phyloP scores from a whole-genome alignment of 2,113 vertebrate genomes.

The Podarcis cretensis region DNA sequence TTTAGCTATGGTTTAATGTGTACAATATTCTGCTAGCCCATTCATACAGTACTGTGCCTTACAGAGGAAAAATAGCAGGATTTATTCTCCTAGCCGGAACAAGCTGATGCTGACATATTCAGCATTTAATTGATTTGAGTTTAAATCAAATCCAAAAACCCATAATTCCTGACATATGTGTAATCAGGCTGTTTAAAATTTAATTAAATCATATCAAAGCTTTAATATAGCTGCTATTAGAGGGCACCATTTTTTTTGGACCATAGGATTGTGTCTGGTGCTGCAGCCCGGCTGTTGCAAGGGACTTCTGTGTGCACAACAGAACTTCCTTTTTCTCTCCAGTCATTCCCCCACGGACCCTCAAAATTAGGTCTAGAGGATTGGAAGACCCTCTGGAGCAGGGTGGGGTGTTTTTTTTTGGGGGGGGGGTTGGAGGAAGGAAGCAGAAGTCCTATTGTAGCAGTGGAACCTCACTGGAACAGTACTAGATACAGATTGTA shows the following conservation, averaged over 20 bases:
- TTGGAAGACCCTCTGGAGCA: no score
- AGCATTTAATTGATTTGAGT: not conserved
- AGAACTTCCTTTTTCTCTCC: not conserved
- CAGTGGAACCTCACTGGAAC: no score
- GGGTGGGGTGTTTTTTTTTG: no score
- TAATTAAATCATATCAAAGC: conserved; percentile 6
- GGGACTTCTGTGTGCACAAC: no score
- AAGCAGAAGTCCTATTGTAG: no score
- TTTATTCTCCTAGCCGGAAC: not conserved
- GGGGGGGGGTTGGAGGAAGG: no score
- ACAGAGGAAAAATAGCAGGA: not conserved
- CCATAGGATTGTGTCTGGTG: no score
- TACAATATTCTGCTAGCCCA: not conserved
- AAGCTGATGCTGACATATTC: not conserved
- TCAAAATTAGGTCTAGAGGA: no score
- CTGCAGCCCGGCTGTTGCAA: no score
- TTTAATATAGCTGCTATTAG: not conserved
- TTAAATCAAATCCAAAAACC: not conserved
- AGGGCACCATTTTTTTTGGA: not conserved
- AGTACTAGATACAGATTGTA: no score
- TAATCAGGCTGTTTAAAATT: not conserved
- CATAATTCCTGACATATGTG: not conserved
- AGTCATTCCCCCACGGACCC: no score
- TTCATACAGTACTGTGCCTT: not conserved
- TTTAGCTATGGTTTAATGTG: not conserved